A percentile compares a stretch with the other conserved stretches of the same genome.
Evolutionary conservation across 2,888 invertebrate species (phyloP).

Genomic region (Lasioglossum vierecki): DNA sequence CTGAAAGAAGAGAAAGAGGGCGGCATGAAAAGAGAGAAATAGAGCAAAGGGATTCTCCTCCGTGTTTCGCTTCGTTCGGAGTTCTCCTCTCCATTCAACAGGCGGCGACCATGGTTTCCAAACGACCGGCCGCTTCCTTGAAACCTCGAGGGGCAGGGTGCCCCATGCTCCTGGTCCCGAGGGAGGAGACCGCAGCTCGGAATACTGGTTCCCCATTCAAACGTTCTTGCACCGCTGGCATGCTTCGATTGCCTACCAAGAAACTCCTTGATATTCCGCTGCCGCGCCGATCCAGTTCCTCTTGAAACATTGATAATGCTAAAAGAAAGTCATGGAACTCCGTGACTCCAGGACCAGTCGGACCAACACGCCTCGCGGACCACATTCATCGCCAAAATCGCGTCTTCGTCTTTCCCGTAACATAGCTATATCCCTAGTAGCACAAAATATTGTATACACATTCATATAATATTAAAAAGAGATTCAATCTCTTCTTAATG

Average conservation of each 20-base stretch:
- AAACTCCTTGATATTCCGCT: constrained; percentile 74
- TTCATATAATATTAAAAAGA: too few species aligned
- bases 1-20: neutral
- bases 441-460: too few species aligned
- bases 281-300: constrained; percentile 66
- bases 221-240: constrained; percentile 72
- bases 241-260: constrained; percentile 59
- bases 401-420: neutral
- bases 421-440: neutral
- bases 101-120: constrained; percentile 71
- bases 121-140: constrained; percentile 72
- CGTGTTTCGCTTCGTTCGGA: neutral
- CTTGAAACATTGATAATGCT: constrained; percentile 56
- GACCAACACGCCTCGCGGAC: neutral
- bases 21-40: constrained; percentile 25
- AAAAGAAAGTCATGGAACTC: constrained; percentile 20
- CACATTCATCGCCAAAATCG: neutral
- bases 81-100: constrained; percentile 65
- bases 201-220: constrained; percentile 75
- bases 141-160: constrained; percentile 56
- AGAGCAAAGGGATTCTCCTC: constrained; percentile 20
- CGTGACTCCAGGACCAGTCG: neutral
- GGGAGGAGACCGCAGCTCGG: constrained; percentile 48
- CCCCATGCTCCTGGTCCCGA: constrained; percentile 64
- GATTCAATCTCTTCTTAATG: too few species aligned